Evolutionary conservation across 2,888 invertebrate species (phyloP), one percentile per base, ranked within the genome.

Genomic region (Eledona agricola): DNA sequence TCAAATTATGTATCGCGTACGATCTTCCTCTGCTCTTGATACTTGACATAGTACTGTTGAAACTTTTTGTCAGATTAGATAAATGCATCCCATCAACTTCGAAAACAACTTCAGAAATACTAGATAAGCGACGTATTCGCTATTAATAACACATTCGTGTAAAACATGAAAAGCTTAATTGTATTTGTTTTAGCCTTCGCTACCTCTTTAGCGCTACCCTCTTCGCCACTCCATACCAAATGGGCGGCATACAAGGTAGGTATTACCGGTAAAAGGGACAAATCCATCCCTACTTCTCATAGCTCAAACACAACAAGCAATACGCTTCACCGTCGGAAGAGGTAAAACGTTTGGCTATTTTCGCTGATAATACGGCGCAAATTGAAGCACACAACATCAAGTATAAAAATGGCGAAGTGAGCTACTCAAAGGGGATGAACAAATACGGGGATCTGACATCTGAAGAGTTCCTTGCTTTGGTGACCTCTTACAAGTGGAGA

Each of bases 381-480:
- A 86, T 93, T 68, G 88, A 87, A 13, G 82, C 84, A 66, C 92
- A 93, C 74, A 93, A 93, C 79, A 4, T 5, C 4, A 79, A 81
- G 83, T 89, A 75, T 75, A 81, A 82, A 62, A 70, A 77, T 63
- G 89, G 87, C 0, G 72, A 79, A 51, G 82, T 83, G 29, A 68
- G 81, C 4, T 91, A 77, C 77, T 82, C 81, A 65, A 73, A 90
- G 63, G 80, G 78, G 42, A 74, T 88, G 68, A 93, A 93, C 78
- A 85, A 90, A 74, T 92, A 85, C 73, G 85, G 86, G 19, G 92
- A 93, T 77, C 80, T 91, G 86, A 81, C 90, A 66, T 86, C 84
- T 69, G 86, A 88, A 58, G 91, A 91, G 78, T 89, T 90, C 73
- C 78, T 81, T 1, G 58, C 67, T 5, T 73, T 72, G 1, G 74